Evolutionary conservation across 35 echinoderm and acorn worm genomes (phyloP).

Genomic region (Holothuria glaberrima): DNA sequence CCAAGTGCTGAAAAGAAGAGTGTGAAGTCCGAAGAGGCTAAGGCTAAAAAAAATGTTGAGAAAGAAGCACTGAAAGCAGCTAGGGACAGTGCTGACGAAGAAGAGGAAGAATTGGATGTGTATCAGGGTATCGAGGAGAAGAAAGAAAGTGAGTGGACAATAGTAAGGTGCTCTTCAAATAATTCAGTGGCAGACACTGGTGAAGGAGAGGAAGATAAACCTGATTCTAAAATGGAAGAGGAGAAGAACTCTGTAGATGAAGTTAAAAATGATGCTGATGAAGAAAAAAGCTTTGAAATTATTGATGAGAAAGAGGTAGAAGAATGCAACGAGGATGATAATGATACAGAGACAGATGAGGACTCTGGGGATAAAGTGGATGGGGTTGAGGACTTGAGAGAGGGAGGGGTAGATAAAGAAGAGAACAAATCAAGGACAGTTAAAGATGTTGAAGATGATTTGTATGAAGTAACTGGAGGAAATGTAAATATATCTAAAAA

Average conservation of each 20-base stretch:
- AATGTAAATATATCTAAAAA: too few relatives aligned
- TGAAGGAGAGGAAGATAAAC: neutral
- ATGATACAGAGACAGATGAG: neutral
- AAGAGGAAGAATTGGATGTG: constrained; percentile 6
- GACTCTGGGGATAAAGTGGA: neutral
- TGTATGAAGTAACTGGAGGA: neutral
- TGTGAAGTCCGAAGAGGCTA: neutral
- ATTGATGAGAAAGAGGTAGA: constrained; percentile 35
- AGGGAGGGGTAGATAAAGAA: neutral
- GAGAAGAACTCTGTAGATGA: constrained; percentile 1
- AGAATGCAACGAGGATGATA: neutral
- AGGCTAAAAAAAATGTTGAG: neutral
- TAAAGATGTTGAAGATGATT: neutral
- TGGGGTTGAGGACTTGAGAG: neutral
- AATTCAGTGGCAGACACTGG: neutral
- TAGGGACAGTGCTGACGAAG: neutral
- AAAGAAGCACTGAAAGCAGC: constrained; percentile 54
- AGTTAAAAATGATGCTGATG: neutral
- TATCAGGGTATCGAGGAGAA: constrained; percentile 23
- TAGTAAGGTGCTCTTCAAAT: constrained; percentile 21
- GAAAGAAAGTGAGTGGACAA: constrained; percentile 3
- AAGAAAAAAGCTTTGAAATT: constrained; percentile 45
- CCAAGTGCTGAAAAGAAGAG: neutral
- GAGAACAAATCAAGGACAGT: neutral
- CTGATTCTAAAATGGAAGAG: constrained; percentile 1